Percentiles rank a stretch among this genome's conserved stretches.
Evolutionary conservation across 2,113 vertebrate genomes (phyloP).

Genomic region (Barnardius zonarius): DNA sequence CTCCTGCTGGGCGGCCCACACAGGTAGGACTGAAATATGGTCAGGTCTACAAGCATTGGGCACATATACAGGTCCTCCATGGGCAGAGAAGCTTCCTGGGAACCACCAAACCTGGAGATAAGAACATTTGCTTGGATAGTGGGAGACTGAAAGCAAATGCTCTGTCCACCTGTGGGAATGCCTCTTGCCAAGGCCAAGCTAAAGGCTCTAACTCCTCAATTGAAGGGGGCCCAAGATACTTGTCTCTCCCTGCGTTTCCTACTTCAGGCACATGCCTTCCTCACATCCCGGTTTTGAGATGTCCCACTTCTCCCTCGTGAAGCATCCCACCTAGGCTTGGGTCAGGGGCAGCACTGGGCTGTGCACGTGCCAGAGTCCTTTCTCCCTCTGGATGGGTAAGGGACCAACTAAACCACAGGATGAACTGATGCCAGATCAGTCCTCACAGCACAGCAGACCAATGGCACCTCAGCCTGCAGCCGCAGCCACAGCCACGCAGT

Average conservation of each 20-base stretch:
- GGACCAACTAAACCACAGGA: not conserved
- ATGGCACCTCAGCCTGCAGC: not conserved
- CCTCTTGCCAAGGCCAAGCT: not conserved
- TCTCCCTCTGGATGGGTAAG: not conserved
- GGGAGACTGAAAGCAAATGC: not conserved
- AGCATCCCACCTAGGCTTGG: too few relatives aligned
- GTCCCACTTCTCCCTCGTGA: not conserved
- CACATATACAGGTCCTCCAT: not conserved
- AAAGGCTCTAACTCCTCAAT: not conserved
- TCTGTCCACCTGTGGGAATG: not conserved
- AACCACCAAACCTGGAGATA: not conserved
- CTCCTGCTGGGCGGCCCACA: fast-evolving
- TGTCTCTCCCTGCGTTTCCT: not conserved
- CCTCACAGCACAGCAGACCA: not conserved
- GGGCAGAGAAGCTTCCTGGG: not conserved
- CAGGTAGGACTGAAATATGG: fast-evolving
- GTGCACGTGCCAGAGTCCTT: not conserved
- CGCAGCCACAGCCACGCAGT: not conserved
- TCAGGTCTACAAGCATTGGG: not conserved
- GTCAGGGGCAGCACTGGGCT: not conserved
- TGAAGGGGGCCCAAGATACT: not conserved
- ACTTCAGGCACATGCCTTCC: not conserved
- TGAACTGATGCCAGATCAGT: not conserved
- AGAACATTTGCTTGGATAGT: not conserved
- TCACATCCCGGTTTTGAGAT: not conserved